Conservation (phyloP, 2,797 vertebrate species). For the Sebastes vulpes region DNA sequence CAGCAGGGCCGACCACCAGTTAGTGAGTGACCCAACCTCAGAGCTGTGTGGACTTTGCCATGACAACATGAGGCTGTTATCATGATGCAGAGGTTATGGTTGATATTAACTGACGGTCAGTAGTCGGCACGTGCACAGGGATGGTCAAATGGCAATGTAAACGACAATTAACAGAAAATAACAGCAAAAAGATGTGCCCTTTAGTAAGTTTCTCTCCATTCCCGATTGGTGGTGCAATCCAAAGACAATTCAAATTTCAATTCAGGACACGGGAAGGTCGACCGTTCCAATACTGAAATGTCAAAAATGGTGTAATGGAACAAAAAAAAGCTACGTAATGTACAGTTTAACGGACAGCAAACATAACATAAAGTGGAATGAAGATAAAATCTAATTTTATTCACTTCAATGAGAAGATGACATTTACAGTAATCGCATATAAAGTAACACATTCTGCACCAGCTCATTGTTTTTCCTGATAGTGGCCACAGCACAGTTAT, state of each 20-base stretch:
- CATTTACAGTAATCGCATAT: slow-evolving; percentile 23
- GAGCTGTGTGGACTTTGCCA: neutral
- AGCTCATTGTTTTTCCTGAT: neutral
- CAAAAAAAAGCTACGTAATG: neutral
- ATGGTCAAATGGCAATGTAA: slow-evolving; percentile 16
- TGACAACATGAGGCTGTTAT: slow-evolving; percentile 8
- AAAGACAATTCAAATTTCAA: neutral
- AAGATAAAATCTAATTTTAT: neutral
- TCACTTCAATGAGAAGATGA: neutral
- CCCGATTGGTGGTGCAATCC: neutral
- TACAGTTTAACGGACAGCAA: neutral
- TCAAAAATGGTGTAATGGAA: neutral
- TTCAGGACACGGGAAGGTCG: neutral
- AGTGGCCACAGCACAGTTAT: neutral
- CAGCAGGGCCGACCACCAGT: slow-evolving; percentile 11
- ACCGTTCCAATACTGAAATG: slow-evolving; percentile 12
- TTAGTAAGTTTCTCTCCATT: neutral
- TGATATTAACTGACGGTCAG: slow-evolving; percentile 41
- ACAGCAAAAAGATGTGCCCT: neutral
- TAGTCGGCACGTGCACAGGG: slow-evolving; percentile 2
- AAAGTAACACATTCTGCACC: slow-evolving; percentile 6
- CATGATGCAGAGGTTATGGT: slow-evolving; percentile 8
- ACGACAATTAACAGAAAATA: neutral
- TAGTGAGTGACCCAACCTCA: neutral
- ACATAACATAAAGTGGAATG: neutral